phyloP scores from a whole-genome alignment of 2,888 invertebrate species.

The Apotomis betuletana region DNA sequence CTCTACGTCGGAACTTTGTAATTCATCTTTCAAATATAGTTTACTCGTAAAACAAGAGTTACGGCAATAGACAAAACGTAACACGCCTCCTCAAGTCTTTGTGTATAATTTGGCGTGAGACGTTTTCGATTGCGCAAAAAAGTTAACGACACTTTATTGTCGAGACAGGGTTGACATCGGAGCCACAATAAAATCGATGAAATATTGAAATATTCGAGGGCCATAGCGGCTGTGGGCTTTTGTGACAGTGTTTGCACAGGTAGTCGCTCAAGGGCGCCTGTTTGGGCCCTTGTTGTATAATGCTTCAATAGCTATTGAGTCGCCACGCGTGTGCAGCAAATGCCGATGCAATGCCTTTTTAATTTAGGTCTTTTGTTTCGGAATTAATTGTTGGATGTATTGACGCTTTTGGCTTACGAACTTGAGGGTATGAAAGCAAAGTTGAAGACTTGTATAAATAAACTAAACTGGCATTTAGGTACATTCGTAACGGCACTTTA shows the following conservation, averaged over 20 bases:
- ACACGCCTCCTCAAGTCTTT: conserved; percentile 29
- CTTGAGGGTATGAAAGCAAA: not conserved
- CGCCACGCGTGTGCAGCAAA: conserved; percentile 31
- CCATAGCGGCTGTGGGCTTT: conserved; percentile 69
- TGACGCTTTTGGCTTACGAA: conserved; percentile 18
- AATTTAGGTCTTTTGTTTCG: conserved; percentile 45
- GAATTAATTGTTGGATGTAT: conserved; percentile 43
- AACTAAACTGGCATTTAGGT: no score
- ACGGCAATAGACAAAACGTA: conserved; percentile 26
- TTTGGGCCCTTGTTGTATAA: conserved; percentile 23
- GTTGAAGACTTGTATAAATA: no score
- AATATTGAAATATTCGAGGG: conserved; percentile 82
- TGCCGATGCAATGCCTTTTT: conserved; percentile 30
- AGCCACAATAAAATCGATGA: conserved; percentile 84
- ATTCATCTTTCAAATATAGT: conserved; percentile 26
- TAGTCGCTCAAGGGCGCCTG: conserved; percentile 62
- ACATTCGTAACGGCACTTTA: no score
- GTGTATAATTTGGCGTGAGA: conserved; percentile 61
- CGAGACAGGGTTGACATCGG: conserved; percentile 81
- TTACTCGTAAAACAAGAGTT: conserved; percentile 35
- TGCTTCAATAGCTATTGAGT: conserved; percentile 34
- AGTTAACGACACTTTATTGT: conserved; percentile 71
- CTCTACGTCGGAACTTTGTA: conserved; percentile 21
- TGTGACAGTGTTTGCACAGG: conserved; percentile 72
- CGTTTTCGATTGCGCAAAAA: conserved; percentile 68